Percentiles rank a stretch among this genome's conserved stretches.
Conservation (phyloP, 2,113 vertebrate species). For the Sisor rabdophorus region DNA sequence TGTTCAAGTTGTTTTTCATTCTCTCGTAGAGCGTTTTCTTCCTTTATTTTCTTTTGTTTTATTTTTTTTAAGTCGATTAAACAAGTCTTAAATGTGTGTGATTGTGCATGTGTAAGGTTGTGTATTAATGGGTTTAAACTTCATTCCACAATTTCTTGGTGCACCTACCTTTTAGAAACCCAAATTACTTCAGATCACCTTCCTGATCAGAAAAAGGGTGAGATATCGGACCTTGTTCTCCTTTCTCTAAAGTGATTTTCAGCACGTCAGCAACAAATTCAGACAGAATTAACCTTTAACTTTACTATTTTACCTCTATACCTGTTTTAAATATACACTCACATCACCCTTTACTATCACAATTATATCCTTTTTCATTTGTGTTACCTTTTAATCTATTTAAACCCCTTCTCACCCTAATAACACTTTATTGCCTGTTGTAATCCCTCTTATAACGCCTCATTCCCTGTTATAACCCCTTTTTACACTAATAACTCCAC, state of each 20-base stretch:
- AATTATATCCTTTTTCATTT: too few relatives aligned
- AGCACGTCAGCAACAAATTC: neutral
- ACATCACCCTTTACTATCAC: neutral
- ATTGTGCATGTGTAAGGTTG: conserved; percentile 6
- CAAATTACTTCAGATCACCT: conserved; percentile 57
- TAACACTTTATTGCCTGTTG: neutral
- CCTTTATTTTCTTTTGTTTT: conserved; percentile 53
- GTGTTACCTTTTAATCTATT: too few relatives aligned
- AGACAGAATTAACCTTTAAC: neutral
- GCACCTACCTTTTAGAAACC: conserved; percentile 77
- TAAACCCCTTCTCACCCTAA: neutral
- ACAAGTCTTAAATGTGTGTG: conserved; percentile 79
- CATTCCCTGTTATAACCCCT: neutral
- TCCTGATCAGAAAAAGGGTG: conserved; percentile 15
- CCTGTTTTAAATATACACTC: neutral
- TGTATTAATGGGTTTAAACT: conserved; percentile 71
- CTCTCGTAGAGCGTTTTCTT: conserved; percentile 48
- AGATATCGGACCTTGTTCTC: neutral
- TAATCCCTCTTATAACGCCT: neutral
- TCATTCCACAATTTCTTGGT: conserved; percentile 75
- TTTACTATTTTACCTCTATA: neutral
- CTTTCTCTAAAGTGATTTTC: conserved; percentile 5
- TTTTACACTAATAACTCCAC: neutral
- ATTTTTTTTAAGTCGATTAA: conserved; percentile 68
- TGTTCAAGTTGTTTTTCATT: conserved; percentile 67